Evolutionary conservation across 2,113 vertebrate species (phyloP).

Genomic region (Prochilodus magdalenae): DNA sequence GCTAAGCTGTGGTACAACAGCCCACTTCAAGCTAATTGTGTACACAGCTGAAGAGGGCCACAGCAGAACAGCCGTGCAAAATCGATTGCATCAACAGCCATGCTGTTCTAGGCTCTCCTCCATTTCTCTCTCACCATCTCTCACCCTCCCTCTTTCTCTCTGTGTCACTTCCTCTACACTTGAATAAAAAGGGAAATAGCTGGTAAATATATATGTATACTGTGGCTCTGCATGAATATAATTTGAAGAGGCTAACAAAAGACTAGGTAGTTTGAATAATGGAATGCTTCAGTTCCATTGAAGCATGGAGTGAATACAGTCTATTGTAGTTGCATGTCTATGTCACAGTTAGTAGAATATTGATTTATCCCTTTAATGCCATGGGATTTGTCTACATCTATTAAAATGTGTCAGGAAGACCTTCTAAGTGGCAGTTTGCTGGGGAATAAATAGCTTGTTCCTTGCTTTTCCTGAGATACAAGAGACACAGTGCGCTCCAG

Average conservation of each 20-base stretch:
- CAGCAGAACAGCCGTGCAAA: constrained; percentile 53
- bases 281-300: neutral
- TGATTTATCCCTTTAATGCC: neutral
- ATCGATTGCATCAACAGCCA: constrained; percentile 46
- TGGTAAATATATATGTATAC: neutral
- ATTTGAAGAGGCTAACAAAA: constrained; percentile 17
- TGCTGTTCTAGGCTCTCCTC: constrained; percentile 23
- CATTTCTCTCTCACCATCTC: constrained; percentile 21
- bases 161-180: constrained; percentile 4
- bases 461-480: neutral
- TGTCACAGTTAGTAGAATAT: neutral
- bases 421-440: neutral
- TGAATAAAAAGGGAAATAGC: constrained; percentile 32
- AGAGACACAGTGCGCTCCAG: too few relatives aligned
- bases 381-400: neutral
- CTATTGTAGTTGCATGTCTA: neutral
- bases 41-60: constrained; percentile 50
- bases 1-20: constrained; percentile 47
- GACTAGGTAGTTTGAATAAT: constrained; percentile 12
- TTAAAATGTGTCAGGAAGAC: neutral
- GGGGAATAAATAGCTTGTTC: neutral
- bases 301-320: neutral
- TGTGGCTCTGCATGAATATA: neutral
- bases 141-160: constrained; percentile 11
- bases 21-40: constrained; percentile 59